Conservation (phyloP, 2,113 vertebrate genomes). For the Cyanoderma ruficeps region DNA sequence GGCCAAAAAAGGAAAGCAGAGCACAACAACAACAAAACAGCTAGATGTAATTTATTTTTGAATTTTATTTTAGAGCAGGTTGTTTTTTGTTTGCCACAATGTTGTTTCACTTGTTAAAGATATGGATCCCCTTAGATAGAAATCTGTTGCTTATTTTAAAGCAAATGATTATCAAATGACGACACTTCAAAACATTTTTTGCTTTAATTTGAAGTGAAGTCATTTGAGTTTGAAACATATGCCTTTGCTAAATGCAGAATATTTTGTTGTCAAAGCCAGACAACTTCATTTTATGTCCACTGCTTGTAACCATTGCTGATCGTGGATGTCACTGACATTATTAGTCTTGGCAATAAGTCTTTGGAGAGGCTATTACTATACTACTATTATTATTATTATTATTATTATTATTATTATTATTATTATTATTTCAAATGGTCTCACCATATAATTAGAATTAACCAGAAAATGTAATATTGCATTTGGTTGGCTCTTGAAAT, state of each 20-base stretch:
- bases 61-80: constrained; percentile 60
- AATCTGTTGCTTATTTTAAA: constrained; percentile 74
- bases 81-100: constrained; percentile 55
- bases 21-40: not conserved
- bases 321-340: constrained; percentile 30
- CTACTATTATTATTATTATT: not conserved
- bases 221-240: constrained; percentile 79
- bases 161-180: constrained; percentile 76
- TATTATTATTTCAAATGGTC: not conserved
- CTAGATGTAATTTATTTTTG: constrained; percentile 35
- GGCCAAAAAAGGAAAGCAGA: constrained; percentile 34
- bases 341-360: not conserved
- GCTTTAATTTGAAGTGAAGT: constrained; percentile 76
- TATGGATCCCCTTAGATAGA: constrained; percentile 66
- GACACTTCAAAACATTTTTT: constrained; percentile 77
- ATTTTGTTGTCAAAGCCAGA: constrained; percentile 63
- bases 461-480: not conserved
- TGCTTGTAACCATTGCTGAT: constrained; percentile 48
- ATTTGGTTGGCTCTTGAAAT: not conserved
- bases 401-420: not conserved
- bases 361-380: not conserved
- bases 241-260: constrained; percentile 66
- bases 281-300: constrained; percentile 54
- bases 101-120: constrained; percentile 63
- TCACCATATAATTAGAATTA: not conserved